A percentile compares a stretch with the other conserved stretches of the same genome.
Conservation (phyloP, 1,140 invertebrate species). For the Drosophila funebris region DNA sequence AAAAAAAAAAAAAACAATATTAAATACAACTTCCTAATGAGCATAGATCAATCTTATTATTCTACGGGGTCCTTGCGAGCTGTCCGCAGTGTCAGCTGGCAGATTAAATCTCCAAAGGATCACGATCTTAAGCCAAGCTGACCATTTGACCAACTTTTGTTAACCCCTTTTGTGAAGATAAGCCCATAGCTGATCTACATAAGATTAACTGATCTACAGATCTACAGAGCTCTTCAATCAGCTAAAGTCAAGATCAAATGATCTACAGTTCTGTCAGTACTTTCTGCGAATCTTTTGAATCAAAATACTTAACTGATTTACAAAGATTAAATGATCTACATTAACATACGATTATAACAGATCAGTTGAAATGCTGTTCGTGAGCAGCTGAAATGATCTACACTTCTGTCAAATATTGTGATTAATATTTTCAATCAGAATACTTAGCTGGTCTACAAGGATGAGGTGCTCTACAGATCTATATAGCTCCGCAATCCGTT, state of each 20-base stretch:
- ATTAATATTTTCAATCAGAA: too few species aligned
- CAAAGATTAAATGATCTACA: too few species aligned
- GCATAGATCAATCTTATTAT: neutral
- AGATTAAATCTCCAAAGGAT: neutral
- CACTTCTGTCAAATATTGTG: too few species aligned
- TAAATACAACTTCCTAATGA: neutral
- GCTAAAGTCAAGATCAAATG: neutral
- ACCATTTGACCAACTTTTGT: neutral
- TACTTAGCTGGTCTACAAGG: too few species aligned
- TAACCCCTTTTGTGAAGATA: neutral
- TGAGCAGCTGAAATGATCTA: too few species aligned
- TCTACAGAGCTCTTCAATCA: neutral
- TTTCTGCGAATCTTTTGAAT: too few species aligned
- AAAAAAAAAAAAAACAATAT: neutral
- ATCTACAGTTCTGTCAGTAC: too few species aligned
- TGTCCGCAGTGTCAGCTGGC: slow-evolving; percentile 2
- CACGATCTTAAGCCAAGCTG: neutral
- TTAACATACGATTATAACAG: too few species aligned
- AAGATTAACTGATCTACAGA: neutral
- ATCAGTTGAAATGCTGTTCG: too few species aligned
- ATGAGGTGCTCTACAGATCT: too few species aligned
- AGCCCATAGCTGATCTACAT: neutral
- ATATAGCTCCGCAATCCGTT: too few species aligned
- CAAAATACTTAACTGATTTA: too few species aligned
- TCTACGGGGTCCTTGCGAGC: neutral